These are phyloP conservation scores for Cephus nigrinus DNA, from an alignment of 2,888 invertebrate genomes.

Conservation along the genomic window DNA sequence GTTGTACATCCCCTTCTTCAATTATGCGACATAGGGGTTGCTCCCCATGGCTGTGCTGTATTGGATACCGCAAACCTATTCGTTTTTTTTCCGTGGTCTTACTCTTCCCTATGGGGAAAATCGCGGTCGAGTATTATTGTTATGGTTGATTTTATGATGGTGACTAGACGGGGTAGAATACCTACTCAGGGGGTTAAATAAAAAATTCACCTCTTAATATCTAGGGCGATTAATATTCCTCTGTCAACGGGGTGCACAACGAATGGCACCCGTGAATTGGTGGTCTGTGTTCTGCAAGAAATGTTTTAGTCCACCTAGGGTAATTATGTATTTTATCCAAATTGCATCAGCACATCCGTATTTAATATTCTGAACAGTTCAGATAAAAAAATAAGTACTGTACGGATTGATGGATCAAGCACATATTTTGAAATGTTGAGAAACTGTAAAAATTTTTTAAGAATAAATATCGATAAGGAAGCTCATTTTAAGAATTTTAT, in stretches of 20 bases:
- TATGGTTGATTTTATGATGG: slow-evolving; percentile 48
- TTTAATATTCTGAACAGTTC: neutral
- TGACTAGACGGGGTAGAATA: slow-evolving; percentile 22
- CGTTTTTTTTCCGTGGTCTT: slow-evolving; percentile 41
- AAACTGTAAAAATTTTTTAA: neutral
- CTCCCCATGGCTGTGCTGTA: slow-evolving; percentile 50
- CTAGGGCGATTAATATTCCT: slow-evolving; percentile 1
- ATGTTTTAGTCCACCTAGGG: neutral
- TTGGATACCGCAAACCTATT: slow-evolving; percentile 52
- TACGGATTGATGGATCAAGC: neutral
- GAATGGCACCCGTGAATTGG: neutral
- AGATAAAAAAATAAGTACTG: neutral
- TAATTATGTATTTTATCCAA: neutral
- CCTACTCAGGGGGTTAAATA: slow-evolving; percentile 2
- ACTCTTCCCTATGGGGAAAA: slow-evolving; percentile 32
- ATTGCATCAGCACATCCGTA: neutral
- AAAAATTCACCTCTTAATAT: neutral
- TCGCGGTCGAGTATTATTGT: slow-evolving; percentile 54
- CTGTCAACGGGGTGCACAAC: neutral
- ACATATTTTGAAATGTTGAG: neutral
- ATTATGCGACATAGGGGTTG: slow-evolving; percentile 52
- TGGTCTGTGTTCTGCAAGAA: neutral
- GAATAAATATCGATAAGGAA: neutral
- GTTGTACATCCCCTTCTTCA: slow-evolving; percentile 39
- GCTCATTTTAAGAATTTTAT: neutral